phyloP scores from a whole-genome alignment of 2,888 invertebrate genomes.

The Mamestra brassicae region DNA sequence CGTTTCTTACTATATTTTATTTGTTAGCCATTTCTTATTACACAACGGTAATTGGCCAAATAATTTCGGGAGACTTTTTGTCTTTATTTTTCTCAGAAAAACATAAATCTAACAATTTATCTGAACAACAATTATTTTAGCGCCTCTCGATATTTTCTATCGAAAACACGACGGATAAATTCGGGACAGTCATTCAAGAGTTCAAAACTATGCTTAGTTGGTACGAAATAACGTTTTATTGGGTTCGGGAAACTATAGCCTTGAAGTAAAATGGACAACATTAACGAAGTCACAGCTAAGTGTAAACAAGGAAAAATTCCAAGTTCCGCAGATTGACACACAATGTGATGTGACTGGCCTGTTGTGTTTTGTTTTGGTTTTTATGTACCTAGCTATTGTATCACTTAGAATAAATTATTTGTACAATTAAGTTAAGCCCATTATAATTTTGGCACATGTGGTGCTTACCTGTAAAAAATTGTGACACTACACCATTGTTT shows the following conservation, averaged over 20 bases:
- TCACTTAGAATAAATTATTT: no score
- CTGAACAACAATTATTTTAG: slow-evolving; percentile 14
- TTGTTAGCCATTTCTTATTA: background rate
- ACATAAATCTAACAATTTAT: slow-evolving; percentile 20
- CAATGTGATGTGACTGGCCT: no score
- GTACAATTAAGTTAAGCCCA: no score
- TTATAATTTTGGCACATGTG: no score
- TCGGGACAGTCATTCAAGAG: slow-evolving; percentile 58
- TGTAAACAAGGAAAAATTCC: slow-evolving; percentile 47
- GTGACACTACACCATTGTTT: no score
- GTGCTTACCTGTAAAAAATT: no score
- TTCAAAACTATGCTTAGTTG: slow-evolving; percentile 67
- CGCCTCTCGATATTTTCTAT: slow-evolving; percentile 26
- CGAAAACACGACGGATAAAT: slow-evolving; percentile 64
- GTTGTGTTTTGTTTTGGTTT: no score
- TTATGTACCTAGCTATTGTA: no score
- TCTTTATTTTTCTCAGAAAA: slow-evolving; percentile 4
- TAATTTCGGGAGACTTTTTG: background rate
- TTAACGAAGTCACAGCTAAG: slow-evolving; percentile 51
- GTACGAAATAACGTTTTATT: slow-evolving; percentile 68
- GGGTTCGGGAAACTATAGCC: slow-evolving; percentile 60
- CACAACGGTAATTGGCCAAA: background rate
- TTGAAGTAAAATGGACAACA: slow-evolving; percentile 60
- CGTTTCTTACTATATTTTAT: slow-evolving; percentile 1
- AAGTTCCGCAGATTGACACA: no score